phyloP scores from a whole-genome alignment of 2,888 invertebrate genomes.

The Nasonia oneida region DNA sequence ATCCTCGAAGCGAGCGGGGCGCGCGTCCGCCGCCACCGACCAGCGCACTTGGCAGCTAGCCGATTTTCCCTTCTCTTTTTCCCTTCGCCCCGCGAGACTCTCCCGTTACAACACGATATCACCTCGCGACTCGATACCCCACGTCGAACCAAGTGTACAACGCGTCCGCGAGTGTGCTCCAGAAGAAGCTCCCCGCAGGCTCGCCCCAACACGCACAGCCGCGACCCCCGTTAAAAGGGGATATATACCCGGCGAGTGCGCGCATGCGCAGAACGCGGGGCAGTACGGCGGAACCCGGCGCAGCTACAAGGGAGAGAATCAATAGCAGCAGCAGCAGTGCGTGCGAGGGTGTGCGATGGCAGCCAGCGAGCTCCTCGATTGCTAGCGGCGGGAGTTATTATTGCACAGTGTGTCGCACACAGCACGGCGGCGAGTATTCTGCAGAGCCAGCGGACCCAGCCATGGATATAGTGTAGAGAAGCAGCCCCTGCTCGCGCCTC shows the following conservation, averaged over 20 bases:
- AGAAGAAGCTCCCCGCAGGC: background rate
- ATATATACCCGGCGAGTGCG: background rate
- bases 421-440: too few relatives aligned
- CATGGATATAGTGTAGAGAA: constrained; percentile 49
- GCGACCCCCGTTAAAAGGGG: background rate
- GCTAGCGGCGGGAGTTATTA: background rate
- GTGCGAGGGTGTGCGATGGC: background rate
- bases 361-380: background rate
- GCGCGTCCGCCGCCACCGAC: constrained; percentile 29
- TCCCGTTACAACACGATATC: background rate
- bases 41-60: constrained; percentile 20
- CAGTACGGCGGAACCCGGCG: background rate
- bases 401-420: too few relatives aligned
- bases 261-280: background rate
- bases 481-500: background rate
- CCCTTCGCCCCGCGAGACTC: constrained; percentile 36
- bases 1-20: constrained; percentile 58
- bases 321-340: constrained; percentile 31
- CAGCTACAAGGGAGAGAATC: constrained; percentile 40
- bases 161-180: constrained; percentile 7
- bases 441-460: background rate
- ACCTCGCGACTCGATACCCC: background rate
- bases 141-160: background rate
- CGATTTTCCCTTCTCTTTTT: constrained; percentile 48
- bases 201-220: background rate